Conservation (phyloP, 2,888 invertebrate species). For the Phasia obesa region DNA sequence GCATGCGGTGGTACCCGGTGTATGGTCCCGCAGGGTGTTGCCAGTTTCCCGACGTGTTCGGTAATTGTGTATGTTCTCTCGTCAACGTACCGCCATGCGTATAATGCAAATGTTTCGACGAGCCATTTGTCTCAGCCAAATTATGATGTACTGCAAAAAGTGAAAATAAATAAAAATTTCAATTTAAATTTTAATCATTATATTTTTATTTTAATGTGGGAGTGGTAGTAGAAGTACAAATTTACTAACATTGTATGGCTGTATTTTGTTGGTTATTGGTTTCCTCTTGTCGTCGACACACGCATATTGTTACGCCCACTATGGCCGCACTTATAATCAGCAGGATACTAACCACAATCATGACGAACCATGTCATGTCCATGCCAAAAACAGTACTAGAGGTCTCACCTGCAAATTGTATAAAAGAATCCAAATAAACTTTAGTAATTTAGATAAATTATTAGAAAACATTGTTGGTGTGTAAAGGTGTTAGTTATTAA, state of each 20-base stretch:
- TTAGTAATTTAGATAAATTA: not conserved
- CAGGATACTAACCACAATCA: slow-evolving; percentile 87
- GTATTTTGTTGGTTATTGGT: slow-evolving; percentile 83
- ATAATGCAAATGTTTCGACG: slow-evolving; percentile 85
- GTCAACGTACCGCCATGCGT: slow-evolving; percentile 83
- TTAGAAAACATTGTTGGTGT: too few relatives aligned
- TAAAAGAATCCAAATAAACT: not conserved
- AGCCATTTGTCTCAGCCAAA: slow-evolving; percentile 87
- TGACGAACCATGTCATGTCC: slow-evolving; percentile 90
- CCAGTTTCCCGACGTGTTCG: slow-evolving; percentile 94
- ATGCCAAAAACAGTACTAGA: slow-evolving; percentile 87
- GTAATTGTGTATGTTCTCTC: slow-evolving; percentile 84
- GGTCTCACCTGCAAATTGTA: slow-evolving; percentile 84
- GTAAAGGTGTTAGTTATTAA: too few relatives aligned
- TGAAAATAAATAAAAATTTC: slow-evolving; percentile 21
- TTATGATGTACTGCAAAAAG: slow-evolving; percentile 80
- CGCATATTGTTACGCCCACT: slow-evolving; percentile 88
- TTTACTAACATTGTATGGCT: slow-evolving; percentile 82
- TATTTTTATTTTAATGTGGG: not conserved
- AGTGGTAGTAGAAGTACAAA: not conserved
- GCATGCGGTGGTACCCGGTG: slow-evolving; percentile 83
- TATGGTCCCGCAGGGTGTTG: slow-evolving; percentile 94
- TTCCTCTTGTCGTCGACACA: slow-evolving; percentile 86
- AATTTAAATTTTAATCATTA: too few relatives aligned
- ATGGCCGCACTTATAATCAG: slow-evolving; percentile 87